Base-by-base conservation (phyloP, 2,797 vertebrate species). In the Scolopax rusticola region DNA sequence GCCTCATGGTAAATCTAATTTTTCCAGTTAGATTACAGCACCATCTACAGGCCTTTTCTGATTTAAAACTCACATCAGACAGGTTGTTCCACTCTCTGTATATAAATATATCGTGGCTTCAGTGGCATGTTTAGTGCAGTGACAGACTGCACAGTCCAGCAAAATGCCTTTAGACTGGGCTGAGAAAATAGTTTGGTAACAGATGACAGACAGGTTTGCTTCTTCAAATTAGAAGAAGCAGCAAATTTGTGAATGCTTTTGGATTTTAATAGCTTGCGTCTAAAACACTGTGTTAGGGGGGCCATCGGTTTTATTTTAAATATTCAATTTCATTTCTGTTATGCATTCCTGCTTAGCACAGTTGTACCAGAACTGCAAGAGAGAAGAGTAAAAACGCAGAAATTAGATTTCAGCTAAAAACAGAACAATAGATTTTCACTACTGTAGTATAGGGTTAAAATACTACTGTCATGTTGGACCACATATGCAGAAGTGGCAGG, bases 31-130 rank as follows among this genome's bases (percentile, higher is more conserved):
- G 97, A 51, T 92, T 90, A 93, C 80, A 98, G 97, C 95, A 97
- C 98, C 98, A 98, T 96, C 98, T 98, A 98, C 95, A 96, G 98
- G 78, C 56, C n/a, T 56, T 63, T 86, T 2, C 57, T 20, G 76
- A 54, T 84, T 61, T 82, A 89, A 93, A 82, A 45, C 11, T 61
- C 12, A 12, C 45, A 28, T 32, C 60, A 41, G 53, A 38, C 33
- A 60, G n/a, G 45, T 28, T 86, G 25, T 40, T 77, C 30, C 40
- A 17, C 40, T 69, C 3, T 59, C 36, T 47, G 21, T 50, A 15
- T 38, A 41, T 38, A 63, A 84, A 36, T 67, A 81, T 68, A 91
- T 79, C 77, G 73, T 40, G 38, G 48, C 36, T 89, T 60, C 80
- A 75, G 51, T 11, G 1, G 67, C 68, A 27, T 9, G 21, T 20